A percentile compares a stretch with the other conserved stretches of the same genome.
Conservation (phyloP, 2,888 invertebrate species). For the Lapara coniferarum region DNA sequence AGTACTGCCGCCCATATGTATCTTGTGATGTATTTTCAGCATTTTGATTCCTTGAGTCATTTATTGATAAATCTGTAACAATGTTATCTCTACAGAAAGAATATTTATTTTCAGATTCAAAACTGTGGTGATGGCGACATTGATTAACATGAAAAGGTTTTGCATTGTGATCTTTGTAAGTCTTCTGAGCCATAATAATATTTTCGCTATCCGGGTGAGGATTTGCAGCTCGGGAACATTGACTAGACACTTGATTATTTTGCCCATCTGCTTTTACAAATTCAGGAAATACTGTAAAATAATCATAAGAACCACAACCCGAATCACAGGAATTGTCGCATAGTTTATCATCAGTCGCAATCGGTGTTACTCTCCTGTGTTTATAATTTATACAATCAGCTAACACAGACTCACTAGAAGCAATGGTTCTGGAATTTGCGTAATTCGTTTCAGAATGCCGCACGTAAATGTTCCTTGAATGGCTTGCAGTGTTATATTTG, state of each 20-base stretch:
- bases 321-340: conserved; percentile 7
- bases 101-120: conserved; percentile 7
- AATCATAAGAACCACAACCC: conserved; percentile 2
- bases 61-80: background rate
- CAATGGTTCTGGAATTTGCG: background rate
- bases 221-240: background rate
- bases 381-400: background rate
- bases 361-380: background rate
- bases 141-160: background rate
- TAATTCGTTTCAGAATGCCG: background rate
- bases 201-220: background rate
- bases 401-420: too few relatives aligned
- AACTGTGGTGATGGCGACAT: background rate
- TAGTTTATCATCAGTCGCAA: background rate
- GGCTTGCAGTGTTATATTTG: background rate
- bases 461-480: background rate
- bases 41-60: background rate
- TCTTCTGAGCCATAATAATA: background rate
- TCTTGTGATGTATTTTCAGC: background rate
- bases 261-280: background rate
- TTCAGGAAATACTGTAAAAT: background rate
- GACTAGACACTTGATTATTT: background rate
- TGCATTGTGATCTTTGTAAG: background rate
- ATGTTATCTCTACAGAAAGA: background rate
- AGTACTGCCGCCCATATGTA: background rate